These are phyloP conservation scores for Drosophila merina DNA, from an alignment of 2,888 invertebrate species.

Conservation along the genomic window DNA sequence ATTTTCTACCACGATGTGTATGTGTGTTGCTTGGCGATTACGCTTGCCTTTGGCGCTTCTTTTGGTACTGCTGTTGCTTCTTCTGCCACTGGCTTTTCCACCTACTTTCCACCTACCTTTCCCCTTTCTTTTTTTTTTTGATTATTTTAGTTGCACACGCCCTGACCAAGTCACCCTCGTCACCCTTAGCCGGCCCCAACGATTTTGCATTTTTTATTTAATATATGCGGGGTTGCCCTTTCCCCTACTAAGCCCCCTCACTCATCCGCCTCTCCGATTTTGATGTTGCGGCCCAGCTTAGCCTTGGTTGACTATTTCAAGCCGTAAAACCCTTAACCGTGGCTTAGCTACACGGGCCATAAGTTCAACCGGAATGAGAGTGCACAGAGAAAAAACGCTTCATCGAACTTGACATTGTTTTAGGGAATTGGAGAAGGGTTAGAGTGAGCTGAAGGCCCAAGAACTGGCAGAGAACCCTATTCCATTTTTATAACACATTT, in stretches of 20 bases:
- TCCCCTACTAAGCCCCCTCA: background rate
- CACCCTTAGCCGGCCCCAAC: constrained; percentile 29
- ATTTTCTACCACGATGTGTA: constrained; percentile 61
- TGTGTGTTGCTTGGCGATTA: constrained; percentile 62
- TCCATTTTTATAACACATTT: background rate
- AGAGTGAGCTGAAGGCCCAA: background rate
- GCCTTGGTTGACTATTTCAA: constrained; percentile 56
- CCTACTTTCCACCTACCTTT: constrained; percentile 36
- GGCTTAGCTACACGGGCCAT: constrained; percentile 51
- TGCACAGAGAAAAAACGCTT: constrained; percentile 42
- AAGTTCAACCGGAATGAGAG: constrained; percentile 46
- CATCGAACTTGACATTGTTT: constrained; percentile 35
- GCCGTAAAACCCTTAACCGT: constrained; percentile 60
- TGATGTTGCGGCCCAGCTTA: constrained; percentile 37
- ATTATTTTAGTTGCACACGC: constrained; percentile 63
- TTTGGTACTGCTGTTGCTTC: constrained; percentile 15
- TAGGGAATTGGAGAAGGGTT: background rate
- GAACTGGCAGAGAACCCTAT: too few relatives aligned
- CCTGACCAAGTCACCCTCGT: constrained; percentile 30
- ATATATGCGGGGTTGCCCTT: constrained; percentile 55
- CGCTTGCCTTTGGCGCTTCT: constrained; percentile 44
- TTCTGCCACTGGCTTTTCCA: constrained; percentile 29
- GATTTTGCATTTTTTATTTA: constrained; percentile 64
- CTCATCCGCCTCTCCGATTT: constrained; percentile 4
- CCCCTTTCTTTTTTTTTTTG: constrained; percentile 60